Evolutionary conservation across 2,113 vertebrate species (phyloP).

Genomic region (Boleophthalmus pectinirostris): DNA sequence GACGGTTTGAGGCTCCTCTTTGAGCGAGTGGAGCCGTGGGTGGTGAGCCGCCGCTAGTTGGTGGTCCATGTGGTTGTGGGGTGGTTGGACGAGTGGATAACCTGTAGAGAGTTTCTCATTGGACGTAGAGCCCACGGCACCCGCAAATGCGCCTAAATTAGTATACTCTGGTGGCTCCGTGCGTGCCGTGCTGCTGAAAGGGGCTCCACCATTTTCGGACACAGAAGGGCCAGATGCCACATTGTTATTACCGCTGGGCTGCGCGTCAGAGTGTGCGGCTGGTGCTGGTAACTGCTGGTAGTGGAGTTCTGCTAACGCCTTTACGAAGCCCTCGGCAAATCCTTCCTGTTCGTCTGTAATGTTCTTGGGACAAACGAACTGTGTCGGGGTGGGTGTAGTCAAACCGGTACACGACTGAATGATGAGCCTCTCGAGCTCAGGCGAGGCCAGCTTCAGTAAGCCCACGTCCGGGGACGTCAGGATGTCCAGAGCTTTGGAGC

Average conservation of each 20-base stretch:
- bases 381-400: constrained; percentile 93
- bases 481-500: constrained; percentile 88
- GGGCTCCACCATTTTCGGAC: constrained; percentile 69
- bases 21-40: constrained; percentile 86
- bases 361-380: constrained; percentile 76
- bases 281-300: constrained; percentile 84
- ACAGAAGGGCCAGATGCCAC: constrained; percentile 63
- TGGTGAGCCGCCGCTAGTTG: constrained; percentile 83
- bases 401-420: constrained; percentile 95
- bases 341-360: constrained; percentile 77
- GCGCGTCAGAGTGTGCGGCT: constrained; percentile 78
- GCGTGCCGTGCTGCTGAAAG: constrained; percentile 80
- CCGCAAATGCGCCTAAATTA: constrained; percentile 88
- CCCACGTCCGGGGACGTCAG: constrained; percentile 94
- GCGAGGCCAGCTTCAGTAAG: constrained; percentile 91
- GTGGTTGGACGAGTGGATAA: constrained; percentile 68
- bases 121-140: constrained; percentile 74
- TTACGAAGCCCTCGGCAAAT: constrained; percentile 74
- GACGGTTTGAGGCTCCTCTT: constrained; percentile 96
- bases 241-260: constrained; percentile 54
- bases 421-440: constrained; percentile 92
- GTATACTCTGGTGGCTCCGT: constrained; percentile 92
- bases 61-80: constrained; percentile 77
- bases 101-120: constrained; percentile 66
- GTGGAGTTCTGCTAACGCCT: constrained; percentile 74